Conservation (phyloP, 2,888 invertebrate species). For the Orchesella flavescens region DNA sequence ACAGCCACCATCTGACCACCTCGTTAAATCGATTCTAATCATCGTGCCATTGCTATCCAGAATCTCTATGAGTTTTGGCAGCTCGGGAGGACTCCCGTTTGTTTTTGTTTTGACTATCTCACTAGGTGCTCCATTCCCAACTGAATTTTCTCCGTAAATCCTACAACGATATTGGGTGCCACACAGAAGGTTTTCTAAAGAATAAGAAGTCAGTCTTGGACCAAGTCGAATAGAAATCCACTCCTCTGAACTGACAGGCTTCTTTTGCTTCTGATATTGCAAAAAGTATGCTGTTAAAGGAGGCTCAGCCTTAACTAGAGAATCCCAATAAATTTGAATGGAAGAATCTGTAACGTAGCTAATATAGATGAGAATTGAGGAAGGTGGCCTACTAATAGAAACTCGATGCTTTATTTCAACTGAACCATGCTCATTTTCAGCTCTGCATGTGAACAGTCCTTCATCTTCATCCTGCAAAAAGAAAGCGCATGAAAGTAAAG, state of each 20-base stretch:
- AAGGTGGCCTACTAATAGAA: constrained; percentile 81
- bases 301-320: constrained; percentile 59
- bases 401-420: constrained; percentile 86
- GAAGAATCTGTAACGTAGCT: constrained; percentile 65
- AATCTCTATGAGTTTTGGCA: constrained; percentile 84
- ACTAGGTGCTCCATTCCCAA: constrained; percentile 84
- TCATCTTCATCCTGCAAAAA: constrained; percentile 78
- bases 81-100: constrained; percentile 78
- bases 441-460: constrained; percentile 88
- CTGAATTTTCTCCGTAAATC: constrained; percentile 84
- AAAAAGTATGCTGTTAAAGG: constrained; percentile 72
- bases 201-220: constrained; percentile 78
- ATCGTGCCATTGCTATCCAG: constrained; percentile 86
- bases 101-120: constrained; percentile 83
- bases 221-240: constrained; percentile 52
- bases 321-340: constrained; percentile 69
- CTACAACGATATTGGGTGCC: constrained; percentile 86
- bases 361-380: constrained; percentile 73
- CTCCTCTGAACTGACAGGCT: constrained; percentile 52
- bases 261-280: constrained; percentile 73
- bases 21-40: constrained; percentile 84
- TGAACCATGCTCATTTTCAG: constrained; percentile 87
- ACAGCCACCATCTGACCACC: constrained; percentile 92
- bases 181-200: constrained; percentile 84
- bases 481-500: background rate